Base-by-base conservation (phyloP, 2,113 vertebrate species). In the Alligator mississippiensis region DNA sequence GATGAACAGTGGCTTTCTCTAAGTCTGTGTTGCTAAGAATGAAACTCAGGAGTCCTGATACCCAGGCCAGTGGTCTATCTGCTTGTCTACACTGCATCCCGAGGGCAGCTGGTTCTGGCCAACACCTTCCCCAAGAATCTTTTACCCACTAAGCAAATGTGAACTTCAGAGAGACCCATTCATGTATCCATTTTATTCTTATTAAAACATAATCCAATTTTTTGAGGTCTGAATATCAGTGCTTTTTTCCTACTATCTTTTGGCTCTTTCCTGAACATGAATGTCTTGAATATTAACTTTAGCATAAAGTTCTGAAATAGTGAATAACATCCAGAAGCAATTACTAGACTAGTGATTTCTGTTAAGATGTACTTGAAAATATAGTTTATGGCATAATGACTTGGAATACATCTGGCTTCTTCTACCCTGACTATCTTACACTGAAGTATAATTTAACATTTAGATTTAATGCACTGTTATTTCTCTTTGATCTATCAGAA, bases 361-460 rank as follows among this genome's bases (percentile, higher is more conserved):
- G 64, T 82, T 30, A 57, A 5, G 17, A 1, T 60, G 9, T 34
- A 34, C n/a, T 70, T 3, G 47, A 82, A 79, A 77, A 0, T 3
- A 34, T 0, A 0, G 5, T 57, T 62, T 30, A 30, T 30, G 8
- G 1, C 0, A 5, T 57, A 80, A 13, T 0, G 7, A 3, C 38
- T 15, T 1, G 82, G 88, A 90, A 63, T 15, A 75, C 34, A 34
- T 54, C 34, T 85, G 5, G 34, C 84, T 78, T 72, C 85, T 72
- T 47, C 47, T 47, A 17, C 63, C 28, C 68, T 58, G 9, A 68
- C 24, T 0, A 21, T 55, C 72, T 90, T 30, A 57, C 21, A 77
- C 5, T 61, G 17, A 15, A 28, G 1, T 57, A 17, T 19, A 28
- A 1, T 82, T 91, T 59, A 80, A 58, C 3, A 16, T 54, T 77